Base-by-base conservation (phyloP, 2,797 vertebrate genomes). In the Gymnothorax reevesii region DNA sequence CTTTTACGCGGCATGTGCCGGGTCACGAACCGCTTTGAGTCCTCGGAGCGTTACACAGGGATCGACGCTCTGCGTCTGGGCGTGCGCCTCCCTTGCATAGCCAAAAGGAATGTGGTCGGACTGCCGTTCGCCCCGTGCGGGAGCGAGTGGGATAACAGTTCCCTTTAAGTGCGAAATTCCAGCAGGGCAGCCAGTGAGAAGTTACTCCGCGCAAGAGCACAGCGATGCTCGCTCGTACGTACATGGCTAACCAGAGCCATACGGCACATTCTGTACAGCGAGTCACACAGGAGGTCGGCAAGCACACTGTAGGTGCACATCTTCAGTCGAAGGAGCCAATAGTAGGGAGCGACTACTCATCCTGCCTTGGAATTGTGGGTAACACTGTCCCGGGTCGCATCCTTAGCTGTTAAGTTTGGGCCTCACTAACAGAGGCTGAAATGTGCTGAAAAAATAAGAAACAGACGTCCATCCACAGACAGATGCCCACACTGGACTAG, bases 51-150 rank as follows among this genome's bases (percentile, higher is more conserved):
- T 85, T 89, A 89, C 90, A 75, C 87, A 82, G 89, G 54, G 86
- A 54, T 15, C 86, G 20, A 54, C 17, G 15, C 8, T 89, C 90
- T 82, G 54, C 88, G 83, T 86, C 87, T 89, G 83, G 69, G 89
- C 85, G 89, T 87, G 89, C 85, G 91, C 84, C 89, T 90, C 92
- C 91, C 92, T 94, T 94, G 94, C 95, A 94, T 89, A 95, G 94
- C 91, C 92, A 90, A 88, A 80, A 86, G 83, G 89, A 87, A 83
- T 88, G 88, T 87, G 90, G 87, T 90, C 86, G 91, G 90, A 88
- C 89, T 91, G 90, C 89, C 87, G 90, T 90, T 89, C 33, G 91
- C 87, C 77, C 86, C 85, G 22, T 20, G 57, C 55, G 60, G 3
- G 20, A 79, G 57, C 73, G 27, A 83, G 64, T 83, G 20, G 84